These are phyloP conservation scores for Musca domestica DNA, from an alignment of 1,140 invertebrate species.

Conservation along the genomic window DNA sequence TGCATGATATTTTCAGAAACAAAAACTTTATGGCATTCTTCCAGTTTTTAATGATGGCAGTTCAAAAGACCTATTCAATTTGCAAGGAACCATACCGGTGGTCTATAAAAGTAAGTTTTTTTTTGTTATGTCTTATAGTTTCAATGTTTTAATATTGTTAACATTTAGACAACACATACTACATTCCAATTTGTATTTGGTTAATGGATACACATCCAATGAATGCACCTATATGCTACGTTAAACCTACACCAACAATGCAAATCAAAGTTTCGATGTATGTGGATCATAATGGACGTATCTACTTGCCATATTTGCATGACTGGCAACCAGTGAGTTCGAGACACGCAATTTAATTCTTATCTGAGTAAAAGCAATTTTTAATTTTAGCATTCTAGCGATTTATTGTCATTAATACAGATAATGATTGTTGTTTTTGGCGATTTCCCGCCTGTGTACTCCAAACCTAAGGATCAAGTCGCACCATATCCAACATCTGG, in stretches of 20 bases:
- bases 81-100: slow-evolving; percentile 92
- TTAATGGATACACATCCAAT: slow-evolving; percentile 95
- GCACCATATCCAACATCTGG: slow-evolving; percentile 40
- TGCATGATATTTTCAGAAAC: background rate
- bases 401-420: slow-evolving; percentile 82
- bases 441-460: slow-evolving; percentile 91
- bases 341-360: background rate
- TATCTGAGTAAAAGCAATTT: slow-evolving; percentile 9
- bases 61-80: slow-evolving; percentile 75
- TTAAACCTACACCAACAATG: slow-evolving; percentile 94
- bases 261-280: slow-evolving; percentile 89
- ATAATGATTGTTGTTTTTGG: slow-evolving; percentile 92
- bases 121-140: no score
- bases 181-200: slow-evolving; percentile 97
- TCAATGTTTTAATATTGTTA: background rate
- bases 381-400: slow-evolving; percentile 69
- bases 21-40: background rate
- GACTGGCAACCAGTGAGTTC: slow-evolving; percentile 84
- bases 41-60: slow-evolving; percentile 89
- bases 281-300: slow-evolving; percentile 93
- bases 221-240: slow-evolving; percentile 96
- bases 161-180: slow-evolving; percentile 73
- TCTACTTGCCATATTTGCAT: slow-evolving; percentile 95
- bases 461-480: slow-evolving; percentile 61
- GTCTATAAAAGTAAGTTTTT: slow-evolving; percentile 72